These are phyloP conservation scores for Pipra filicauda DNA, from an alignment of 2,113 vertebrate species.

Conservation along the genomic window DNA sequence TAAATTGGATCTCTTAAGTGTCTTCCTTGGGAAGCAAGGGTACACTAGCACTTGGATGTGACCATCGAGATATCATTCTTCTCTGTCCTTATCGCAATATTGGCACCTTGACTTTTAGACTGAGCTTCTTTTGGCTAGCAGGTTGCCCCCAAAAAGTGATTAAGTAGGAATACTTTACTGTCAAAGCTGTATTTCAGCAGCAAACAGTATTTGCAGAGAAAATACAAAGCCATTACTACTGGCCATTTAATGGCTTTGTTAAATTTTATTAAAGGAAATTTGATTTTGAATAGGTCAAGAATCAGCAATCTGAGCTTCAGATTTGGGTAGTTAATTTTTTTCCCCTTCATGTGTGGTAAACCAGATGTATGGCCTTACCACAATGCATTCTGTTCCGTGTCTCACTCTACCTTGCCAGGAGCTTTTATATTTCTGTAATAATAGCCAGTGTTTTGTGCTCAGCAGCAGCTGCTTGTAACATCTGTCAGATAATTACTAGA, in stretches of 20 bases:
- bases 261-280: conserved; percentile 1
- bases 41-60: neutral
- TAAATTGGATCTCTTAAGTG: neutral
- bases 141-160: neutral
- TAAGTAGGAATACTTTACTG: neutral
- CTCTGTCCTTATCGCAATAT: neutral
- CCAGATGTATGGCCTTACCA: conserved; percentile 64
- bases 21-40: neutral
- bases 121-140: neutral
- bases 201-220: neutral
- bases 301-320: conserved; percentile 51
- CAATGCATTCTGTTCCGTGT: conserved; percentile 62
- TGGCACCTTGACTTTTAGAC: neutral
- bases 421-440: conserved; percentile 62
- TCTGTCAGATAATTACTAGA: conserved; percentile 75
- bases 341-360: conserved; percentile 15
- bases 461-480: conserved; percentile 73
- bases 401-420: conserved; percentile 68
- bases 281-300: conserved; percentile 56
- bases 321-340: conserved; percentile 30
- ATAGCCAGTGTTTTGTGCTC: conserved; percentile 54
- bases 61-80: neutral
- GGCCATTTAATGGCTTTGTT: neutral
- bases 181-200: neutral
- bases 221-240: neutral